Evolutionary conservation across 2,797 vertebrate genomes (phyloP), one percentile per base, ranked within the genome.

Genomic region (Sebastiscus albofasciatus): DNA sequence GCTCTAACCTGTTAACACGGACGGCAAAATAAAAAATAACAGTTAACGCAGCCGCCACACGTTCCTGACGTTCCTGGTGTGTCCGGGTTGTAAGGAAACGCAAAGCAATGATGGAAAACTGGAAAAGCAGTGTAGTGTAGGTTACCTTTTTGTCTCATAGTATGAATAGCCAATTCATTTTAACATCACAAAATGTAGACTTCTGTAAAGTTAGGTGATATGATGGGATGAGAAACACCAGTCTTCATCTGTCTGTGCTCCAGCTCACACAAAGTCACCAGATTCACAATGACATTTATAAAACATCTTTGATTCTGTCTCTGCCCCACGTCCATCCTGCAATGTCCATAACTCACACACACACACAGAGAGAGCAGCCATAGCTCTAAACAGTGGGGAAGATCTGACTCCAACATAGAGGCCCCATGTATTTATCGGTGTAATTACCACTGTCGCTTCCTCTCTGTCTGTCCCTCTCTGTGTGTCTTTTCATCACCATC

Each of bases 391-490:
- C 58, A 20, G 39, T n/a, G 27, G 69, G 29, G 18, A 55, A 18
- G 26, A 22, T 70, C 7, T 75, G 67, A 46, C 26, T 67, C 67
- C 64, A 33, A 68, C 52, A 72, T 27, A 69, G 27, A 36, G 29
- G 59, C 65, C 24, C 49, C 24, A 46, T 69, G 71, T 77, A 73
- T 86, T 86, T 77, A 73, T 83, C 68, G 67, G 65, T 36, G 39
- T 75, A 78, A 83, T 83, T 74, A 68, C 72, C 61, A 20, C 54
- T 67, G 58, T 67, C 36, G 79, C 39, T 80, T 67, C 58, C 22
- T 61, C 72, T 59, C 66, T 65, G 29, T 46, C 65, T 70, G 64
- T 68, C 72, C 67, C 68, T 75, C 62, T 42, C n/a, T 10, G 12
- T 24, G 49, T 74, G 27, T 83, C 75, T 54, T 68, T 72, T 73